Evolutionary conservation across 2,113 vertebrate genomes (phyloP), one percentile per base, ranked within the genome.

Genomic region (Haemorhous mexicanus): DNA sequence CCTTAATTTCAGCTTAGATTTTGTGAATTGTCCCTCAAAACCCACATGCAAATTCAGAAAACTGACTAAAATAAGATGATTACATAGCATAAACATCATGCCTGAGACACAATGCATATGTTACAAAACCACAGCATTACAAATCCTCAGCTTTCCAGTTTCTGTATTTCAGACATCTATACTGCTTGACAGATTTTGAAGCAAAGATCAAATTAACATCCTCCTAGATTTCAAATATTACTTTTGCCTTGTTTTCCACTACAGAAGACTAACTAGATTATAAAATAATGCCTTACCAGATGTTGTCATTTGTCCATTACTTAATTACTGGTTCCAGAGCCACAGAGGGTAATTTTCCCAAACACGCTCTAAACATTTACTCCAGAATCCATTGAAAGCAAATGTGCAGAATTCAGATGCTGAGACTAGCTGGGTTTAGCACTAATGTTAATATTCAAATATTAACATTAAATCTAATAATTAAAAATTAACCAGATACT

Each of bases 271-370:
- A 90, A 77, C 49, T 74, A 59, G 68, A 88, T 94, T 77, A 93
- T 32, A 82, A 93, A 88, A 78, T 85, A 94, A 90, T 55, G 68
- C 50, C 93, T 95, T 93, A 91, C 92, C 90, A 93, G 82, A 72
- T 69, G 47, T 10, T 85, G 84, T 61, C 52, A 80, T 90, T 93
- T 94, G 84, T 91, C 92, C 90, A 84, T 93, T 94, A 93, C 52
- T 81, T 92, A 91, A 95, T 94, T 85, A 90, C 44, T 70, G 61
- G 44, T 93, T 87, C 88, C 89, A 81, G 83, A 93, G 52, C 24
- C 68, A 85, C 0, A 84, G 75, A 90, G 72, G 37, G 14, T 59
- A 78, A 84, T 94, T 81, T 89, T 70, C 86, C 41, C 53, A 75
- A 81, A 74, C 39, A 70, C 0, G 1, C 56, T 66, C 61, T 70